Evolutionary conservation across 2,797 vertebrate species (phyloP).

Genomic region (Tachyglossus aculeatus): DNA sequence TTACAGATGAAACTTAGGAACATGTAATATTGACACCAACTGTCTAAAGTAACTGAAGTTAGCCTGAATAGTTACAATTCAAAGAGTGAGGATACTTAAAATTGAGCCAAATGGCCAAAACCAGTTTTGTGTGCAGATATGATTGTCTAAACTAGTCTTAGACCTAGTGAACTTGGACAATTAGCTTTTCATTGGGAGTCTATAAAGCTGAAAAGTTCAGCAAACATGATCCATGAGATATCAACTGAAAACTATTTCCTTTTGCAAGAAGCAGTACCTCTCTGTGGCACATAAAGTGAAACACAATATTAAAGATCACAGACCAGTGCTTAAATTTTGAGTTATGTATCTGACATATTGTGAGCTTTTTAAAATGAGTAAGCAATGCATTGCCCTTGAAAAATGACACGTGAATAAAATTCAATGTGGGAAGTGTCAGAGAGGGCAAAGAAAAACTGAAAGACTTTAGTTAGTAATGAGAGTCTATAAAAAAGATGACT

Average conservation of each 20-base stretch:
- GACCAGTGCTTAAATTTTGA: constrained; percentile 26
- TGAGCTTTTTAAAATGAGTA: constrained; percentile 57
- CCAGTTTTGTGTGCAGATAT: too few species aligned
- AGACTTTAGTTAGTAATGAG: constrained; percentile 38
- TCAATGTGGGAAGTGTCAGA: constrained; percentile 53
- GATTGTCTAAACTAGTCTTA: too few species aligned
- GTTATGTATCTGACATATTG: constrained; percentile 65
- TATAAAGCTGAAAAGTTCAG: too few species aligned
- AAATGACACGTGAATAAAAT: constrained; percentile 45
- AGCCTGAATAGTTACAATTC: too few species aligned
- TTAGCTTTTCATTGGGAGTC: too few species aligned
- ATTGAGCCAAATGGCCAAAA: too few species aligned
- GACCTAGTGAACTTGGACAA: too few species aligned
- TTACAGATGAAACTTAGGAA: too few species aligned
- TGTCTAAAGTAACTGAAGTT: too few species aligned
- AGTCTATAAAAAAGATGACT: constrained; percentile 39
- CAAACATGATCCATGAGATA: background rate
- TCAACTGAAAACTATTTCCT: constrained; percentile 10
- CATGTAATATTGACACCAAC: too few species aligned
- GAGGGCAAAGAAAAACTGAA: constrained; percentile 20
- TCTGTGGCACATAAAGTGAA: constrained; percentile 21
- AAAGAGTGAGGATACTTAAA: too few species aligned
- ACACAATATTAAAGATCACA: constrained; percentile 37
- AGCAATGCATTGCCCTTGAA: constrained; percentile 45
- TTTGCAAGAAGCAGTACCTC: constrained; percentile 39